phyloP scores from a whole-genome alignment of 2,113 vertebrate species.

The Gallinago media region DNA sequence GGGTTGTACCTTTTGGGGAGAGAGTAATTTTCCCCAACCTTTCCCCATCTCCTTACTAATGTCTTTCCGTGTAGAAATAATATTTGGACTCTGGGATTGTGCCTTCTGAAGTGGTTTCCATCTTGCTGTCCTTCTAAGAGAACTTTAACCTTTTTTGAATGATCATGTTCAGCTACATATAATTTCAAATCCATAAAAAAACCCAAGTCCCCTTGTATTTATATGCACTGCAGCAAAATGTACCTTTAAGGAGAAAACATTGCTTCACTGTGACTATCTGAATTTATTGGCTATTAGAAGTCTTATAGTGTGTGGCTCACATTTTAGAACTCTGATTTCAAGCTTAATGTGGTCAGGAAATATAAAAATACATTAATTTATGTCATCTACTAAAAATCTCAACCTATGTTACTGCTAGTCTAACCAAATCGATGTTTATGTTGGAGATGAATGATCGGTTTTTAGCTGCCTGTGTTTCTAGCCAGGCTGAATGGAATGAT shows the following conservation, averaged over 20 bases:
- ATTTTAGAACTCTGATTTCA: slow-evolving; percentile 61
- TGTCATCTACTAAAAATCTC: slow-evolving; percentile 75
- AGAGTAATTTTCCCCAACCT: not conserved
- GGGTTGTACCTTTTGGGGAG: not conserved
- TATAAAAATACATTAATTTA: slow-evolving; percentile 72
- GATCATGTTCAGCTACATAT: slow-evolving; percentile 47
- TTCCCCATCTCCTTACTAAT: not conserved
- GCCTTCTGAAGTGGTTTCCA: slow-evolving; percentile 60
- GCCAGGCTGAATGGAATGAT: slow-evolving; percentile 43
- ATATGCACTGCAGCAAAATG: slow-evolving; percentile 27
- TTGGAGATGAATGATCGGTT: slow-evolving; percentile 62
- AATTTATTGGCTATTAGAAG: slow-evolving; percentile 66
- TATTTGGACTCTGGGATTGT: not conserved
- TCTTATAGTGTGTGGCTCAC: slow-evolving; percentile 37
- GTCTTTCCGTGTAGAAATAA: slow-evolving; percentile 33
- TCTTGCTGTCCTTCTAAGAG: slow-evolving; percentile 50
- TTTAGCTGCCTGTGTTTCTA: slow-evolving; percentile 53
- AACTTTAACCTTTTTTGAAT: slow-evolving; percentile 23
- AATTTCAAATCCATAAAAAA: slow-evolving; percentile 43
- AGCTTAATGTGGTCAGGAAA: slow-evolving; percentile 71
- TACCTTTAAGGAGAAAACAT: slow-evolving; percentile 62
- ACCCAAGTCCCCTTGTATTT: slow-evolving; percentile 4
- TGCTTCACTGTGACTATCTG: slow-evolving; percentile 59
- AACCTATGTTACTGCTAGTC: slow-evolving; percentile 28
- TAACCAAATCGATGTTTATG: slow-evolving; percentile 58